These are phyloP conservation scores for Podocnemis expansa DNA, from an alignment of 2,113 vertebrate species.

Conservation along the genomic window DNA sequence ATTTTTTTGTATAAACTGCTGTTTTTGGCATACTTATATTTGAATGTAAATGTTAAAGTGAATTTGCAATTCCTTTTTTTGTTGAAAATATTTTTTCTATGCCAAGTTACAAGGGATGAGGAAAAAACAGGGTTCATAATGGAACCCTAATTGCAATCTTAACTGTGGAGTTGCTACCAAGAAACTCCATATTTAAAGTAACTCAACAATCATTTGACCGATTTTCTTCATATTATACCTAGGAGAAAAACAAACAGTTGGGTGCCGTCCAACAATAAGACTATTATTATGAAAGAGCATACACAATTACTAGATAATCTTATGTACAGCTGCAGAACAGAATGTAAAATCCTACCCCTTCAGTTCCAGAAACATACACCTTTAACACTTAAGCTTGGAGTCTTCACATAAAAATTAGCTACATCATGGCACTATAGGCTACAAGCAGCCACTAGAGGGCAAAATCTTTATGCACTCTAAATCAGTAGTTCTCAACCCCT, in stretches of 20 bases:
- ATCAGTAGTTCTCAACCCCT: too few relatives aligned
- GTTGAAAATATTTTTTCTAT: background rate
- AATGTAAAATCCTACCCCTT: background rate
- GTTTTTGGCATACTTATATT: background rate
- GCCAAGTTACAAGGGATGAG: background rate
- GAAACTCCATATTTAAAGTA: slow-evolving; percentile 3
- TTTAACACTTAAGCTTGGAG: background rate
- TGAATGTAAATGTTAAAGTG: background rate
- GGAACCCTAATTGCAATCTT: background rate
- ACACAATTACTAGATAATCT: background rate
- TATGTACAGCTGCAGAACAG: background rate
- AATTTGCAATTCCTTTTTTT: background rate
- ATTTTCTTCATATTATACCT: background rate
- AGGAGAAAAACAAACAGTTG: background rate
- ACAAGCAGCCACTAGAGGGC: background rate
- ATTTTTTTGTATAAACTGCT: background rate
- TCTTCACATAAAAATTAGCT: background rate
- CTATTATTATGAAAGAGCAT: background rate
- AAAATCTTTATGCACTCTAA: background rate
- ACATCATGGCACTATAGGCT: background rate
- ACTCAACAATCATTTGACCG: background rate
- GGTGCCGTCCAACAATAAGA: background rate
- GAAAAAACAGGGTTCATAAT: background rate
- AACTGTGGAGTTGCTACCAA: background rate
- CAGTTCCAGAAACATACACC: background rate